Percentiles rank a stretch among this genome's conserved stretches.
Evolutionary conservation across 2,113 vertebrate genomes (phyloP).

Genomic region (Xiphophorus hellerii): DNA sequence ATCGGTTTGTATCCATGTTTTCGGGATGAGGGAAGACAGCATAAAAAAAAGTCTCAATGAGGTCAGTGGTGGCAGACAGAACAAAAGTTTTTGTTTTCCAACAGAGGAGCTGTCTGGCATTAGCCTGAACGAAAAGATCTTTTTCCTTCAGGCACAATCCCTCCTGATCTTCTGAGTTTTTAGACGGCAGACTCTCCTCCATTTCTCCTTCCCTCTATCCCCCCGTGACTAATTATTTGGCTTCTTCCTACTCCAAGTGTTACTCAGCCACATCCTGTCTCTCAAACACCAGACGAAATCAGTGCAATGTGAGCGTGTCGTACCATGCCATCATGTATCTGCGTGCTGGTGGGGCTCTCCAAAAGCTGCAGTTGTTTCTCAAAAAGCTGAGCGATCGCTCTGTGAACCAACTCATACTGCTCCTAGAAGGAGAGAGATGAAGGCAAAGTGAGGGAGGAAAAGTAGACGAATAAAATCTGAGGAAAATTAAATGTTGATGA

Average conservation of each 20-base stretch:
- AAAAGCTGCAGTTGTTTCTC: conserved; percentile 91
- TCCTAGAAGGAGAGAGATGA: conserved; percentile 79
- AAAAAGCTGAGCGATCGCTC: conserved; percentile 95
- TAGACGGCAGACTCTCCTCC: conserved; percentile 29
- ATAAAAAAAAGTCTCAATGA: conserved; percentile 20
- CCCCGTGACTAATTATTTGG: conserved; percentile 72
- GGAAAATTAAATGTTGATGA: neutral
- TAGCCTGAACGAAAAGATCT: neutral
- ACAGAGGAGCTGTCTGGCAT: conserved; percentile 15
- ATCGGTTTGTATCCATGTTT: neutral
- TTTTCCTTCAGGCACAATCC: conserved; percentile 23
- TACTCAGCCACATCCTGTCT: conserved; percentile 66
- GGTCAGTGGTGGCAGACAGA: conserved; percentile 25
- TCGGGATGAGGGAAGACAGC: neutral
- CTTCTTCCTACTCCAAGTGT: conserved; percentile 36
- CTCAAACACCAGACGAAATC: conserved; percentile 47
- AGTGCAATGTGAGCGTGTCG: conserved; percentile 30
- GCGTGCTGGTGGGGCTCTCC: conserved; percentile 84
- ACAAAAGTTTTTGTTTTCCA: conserved; percentile 1
- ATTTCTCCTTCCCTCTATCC: conserved; percentile 37
- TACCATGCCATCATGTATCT: conserved; percentile 92
- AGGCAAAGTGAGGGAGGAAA: neutral
- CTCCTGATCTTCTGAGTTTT: conserved; percentile 37
- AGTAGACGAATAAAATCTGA: neutral
- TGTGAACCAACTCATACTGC: conserved; percentile 97